Evolutionary conservation across 2,797 vertebrate species (phyloP), one percentile per base, ranked within the genome.

Genomic region (Eulemur rubriventer): DNA sequence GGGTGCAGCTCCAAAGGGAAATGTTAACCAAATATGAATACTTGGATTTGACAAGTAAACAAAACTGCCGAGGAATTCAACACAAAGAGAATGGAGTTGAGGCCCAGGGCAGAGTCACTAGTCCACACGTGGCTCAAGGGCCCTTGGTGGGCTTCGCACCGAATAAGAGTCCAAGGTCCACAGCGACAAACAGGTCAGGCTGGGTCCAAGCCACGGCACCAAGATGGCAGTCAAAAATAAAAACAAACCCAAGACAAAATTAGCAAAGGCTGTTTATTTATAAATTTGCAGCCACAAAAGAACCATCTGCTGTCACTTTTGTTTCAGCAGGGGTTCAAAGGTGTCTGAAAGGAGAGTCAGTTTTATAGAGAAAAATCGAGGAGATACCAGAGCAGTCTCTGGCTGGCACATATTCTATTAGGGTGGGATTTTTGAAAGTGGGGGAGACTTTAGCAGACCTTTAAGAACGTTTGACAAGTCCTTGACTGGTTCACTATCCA

Each of bases 171-270:
- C 69, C 48, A 79, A 12, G 33, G 55, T 61, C 30, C 38, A 16
- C 10, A 18, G 83, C 6, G 50, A 41, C 12, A 57, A 52, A 57
- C 55, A 83, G 43, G 69, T 52, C 79, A 87, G 73, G 38, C 73
- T 46, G 67, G 24, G 38, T 69, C 55, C 7, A 33, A 82, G 41
- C 85, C 38, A 57, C 0, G 14, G 69, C 20, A 75, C 89, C 55
- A 63, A 93, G 69, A 57, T 79, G 50, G 46, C n/a, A 75, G 26
- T 59, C 4, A 61, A 30, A 96, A 72, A 75, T 75, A 70, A 87
- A 83, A 73, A 35, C 48, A 57, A 69, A 52, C 26, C 73, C 26
- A 38, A 80, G 91, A 65, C 22, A 80, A 69, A 94, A 81, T 89
- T 65, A 89, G 65, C 52, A 52, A 65, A 26, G 79, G 0, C 43